Conservation (phyloP, 1,140 invertebrate species). For the Drosophila orena region DNA sequence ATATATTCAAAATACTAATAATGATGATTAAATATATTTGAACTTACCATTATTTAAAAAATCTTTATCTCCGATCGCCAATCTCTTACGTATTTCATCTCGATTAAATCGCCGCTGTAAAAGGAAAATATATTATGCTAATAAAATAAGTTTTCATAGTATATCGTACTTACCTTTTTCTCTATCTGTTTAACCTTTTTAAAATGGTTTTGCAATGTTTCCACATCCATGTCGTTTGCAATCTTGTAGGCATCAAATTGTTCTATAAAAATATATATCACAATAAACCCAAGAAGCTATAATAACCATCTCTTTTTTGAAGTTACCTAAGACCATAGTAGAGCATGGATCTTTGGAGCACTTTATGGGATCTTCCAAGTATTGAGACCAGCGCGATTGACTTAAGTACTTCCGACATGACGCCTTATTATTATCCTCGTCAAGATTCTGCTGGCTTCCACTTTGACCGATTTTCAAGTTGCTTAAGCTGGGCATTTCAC, state of each 20-base stretch:
- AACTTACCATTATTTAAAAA: constrained; percentile 18
- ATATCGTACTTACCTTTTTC: constrained; percentile 14
- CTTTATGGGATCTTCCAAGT: constrained; percentile 27
- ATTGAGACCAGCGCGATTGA: constrained; percentile 32
- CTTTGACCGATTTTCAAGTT: constrained; percentile 20
- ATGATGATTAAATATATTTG: background rate
- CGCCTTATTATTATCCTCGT: constrained; percentile 4
- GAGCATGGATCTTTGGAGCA: constrained; percentile 19
- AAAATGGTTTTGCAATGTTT: constrained; percentile 35
- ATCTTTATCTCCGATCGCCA: constrained; percentile 30
- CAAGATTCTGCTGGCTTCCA: background rate
- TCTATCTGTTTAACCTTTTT: constrained; percentile 42
- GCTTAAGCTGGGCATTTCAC: constrained; percentile 23
- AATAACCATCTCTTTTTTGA: background rate
- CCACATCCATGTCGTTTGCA: constrained; percentile 37
- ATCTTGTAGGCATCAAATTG: constrained; percentile 46
- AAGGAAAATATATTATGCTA: background rate
- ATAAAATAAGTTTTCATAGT: background rate
- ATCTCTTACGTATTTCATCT: constrained; percentile 38
- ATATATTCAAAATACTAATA: background rate
- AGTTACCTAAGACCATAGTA: constrained; percentile 31
- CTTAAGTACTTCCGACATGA: constrained; percentile 16
- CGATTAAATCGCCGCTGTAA: constrained; percentile 33
- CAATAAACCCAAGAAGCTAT: too few relatives aligned
- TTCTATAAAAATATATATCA: background rate